phyloP scores from a whole-genome alignment of 2,113 vertebrate genomes.

The Pteronura brasiliensis region DNA sequence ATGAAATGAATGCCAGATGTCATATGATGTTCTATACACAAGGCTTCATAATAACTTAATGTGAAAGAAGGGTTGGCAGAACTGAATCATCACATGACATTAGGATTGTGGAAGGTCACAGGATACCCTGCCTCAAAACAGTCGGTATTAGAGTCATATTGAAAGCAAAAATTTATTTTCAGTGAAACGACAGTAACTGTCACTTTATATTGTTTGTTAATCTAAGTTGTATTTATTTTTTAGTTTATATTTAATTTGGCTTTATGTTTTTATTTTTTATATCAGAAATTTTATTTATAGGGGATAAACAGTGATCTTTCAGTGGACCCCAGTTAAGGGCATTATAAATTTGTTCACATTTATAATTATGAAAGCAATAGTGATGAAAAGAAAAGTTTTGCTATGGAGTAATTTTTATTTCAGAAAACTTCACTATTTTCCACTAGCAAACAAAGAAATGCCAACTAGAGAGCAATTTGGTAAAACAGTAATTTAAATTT shows the following conservation, averaged over 20 bases:
- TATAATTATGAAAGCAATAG: background rate
- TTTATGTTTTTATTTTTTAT: background rate
- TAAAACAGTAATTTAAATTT: constrained; percentile 12
- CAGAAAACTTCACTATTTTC: background rate
- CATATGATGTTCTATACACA: background rate
- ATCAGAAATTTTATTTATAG: background rate
- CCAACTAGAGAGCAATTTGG: constrained; percentile 18
- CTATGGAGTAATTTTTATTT: constrained; percentile 38
- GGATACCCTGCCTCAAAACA: background rate
- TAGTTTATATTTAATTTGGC: background rate
- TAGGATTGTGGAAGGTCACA: background rate
- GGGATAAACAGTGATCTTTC: background rate
- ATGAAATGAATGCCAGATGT: background rate
- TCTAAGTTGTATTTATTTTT: background rate
- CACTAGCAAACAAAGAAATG: background rate
- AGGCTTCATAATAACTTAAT: background rate
- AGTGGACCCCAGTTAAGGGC: background rate
- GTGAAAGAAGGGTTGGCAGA: background rate
- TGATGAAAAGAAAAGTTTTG: constrained; percentile 10
- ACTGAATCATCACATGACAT: background rate
- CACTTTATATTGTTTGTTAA: background rate
- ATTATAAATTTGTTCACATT: background rate
- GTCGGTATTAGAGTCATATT: background rate
- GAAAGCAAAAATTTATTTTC: background rate
- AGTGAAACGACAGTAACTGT: background rate